These are phyloP conservation scores for Proterorhinus semilunaris DNA, from an alignment of 2,113 vertebrate species.

Conservation along the genomic window DNA sequence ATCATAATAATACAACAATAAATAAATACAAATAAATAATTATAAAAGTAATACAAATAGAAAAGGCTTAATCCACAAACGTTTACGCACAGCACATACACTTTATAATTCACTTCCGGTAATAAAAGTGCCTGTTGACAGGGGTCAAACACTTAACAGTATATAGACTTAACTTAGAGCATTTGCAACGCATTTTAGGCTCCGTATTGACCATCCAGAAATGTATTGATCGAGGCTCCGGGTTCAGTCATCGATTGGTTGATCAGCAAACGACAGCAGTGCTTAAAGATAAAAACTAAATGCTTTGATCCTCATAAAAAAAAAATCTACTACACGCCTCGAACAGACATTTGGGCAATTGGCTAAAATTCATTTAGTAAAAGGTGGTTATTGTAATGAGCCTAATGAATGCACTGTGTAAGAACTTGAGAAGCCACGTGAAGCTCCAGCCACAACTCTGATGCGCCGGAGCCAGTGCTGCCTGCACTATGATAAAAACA, in stretches of 20 bases:
- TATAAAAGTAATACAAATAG: not conserved
- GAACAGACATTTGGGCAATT: not conserved
- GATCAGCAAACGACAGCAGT: constrained; percentile 62
- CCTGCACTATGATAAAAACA: constrained; percentile 55
- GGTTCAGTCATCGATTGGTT: constrained; percentile 63
- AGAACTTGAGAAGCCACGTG: constrained; percentile 58
- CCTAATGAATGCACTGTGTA: constrained; percentile 19
- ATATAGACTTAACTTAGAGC: constrained; percentile 30
- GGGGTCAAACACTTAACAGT: constrained; percentile 48
- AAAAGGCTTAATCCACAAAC: too few species aligned
- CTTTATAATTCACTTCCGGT: constrained; percentile 31
- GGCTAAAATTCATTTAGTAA: not conserved
- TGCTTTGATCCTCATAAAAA: constrained; percentile 35
- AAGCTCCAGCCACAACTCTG: constrained; percentile 38
- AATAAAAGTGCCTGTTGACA: constrained; percentile 51
- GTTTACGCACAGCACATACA: constrained; percentile 25
- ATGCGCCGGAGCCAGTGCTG: not conserved
- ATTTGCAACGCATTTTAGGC: constrained; percentile 41
- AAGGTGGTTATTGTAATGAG: not conserved
- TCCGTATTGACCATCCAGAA: constrained; percentile 56
- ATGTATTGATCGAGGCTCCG: constrained; percentile 45
- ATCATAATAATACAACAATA: not conserved
- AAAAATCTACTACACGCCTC: not conserved
- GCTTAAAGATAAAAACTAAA: constrained; percentile 61
- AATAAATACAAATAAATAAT: not conserved